Evolutionary conservation across 2,113 vertebrate species (phyloP).

Genomic region (Pampusana beccarii): DNA sequence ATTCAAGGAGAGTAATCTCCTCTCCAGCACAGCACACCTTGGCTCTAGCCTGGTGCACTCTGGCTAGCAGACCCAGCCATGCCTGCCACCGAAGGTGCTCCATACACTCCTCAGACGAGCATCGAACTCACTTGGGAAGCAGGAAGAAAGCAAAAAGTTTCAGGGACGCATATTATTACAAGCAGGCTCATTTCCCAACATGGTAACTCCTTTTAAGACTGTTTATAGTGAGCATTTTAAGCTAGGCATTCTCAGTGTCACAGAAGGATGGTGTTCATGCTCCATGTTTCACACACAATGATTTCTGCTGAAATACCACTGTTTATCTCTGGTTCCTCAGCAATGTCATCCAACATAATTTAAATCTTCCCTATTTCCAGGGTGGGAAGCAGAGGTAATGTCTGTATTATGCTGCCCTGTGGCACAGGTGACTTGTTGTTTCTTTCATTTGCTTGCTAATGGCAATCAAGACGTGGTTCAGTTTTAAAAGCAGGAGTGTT

Average conservation of each 20-base stretch:
- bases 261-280: constrained; percentile 35
- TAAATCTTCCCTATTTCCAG: background rate
- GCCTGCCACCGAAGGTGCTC: background rate
- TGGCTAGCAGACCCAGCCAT: background rate
- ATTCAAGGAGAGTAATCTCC: background rate
- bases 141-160: background rate
- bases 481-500: background rate
- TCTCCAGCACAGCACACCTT: background rate
- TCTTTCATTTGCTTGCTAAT: background rate
- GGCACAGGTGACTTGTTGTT: background rate
- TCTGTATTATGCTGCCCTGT: background rate
- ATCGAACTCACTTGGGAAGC: background rate
- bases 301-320: background rate
- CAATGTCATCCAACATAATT: background rate
- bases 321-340: constrained; percentile 14
- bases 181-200: background rate
- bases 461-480: background rate
- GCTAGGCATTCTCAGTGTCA: background rate
- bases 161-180: background rate
- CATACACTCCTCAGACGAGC: background rate
- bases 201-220: background rate
- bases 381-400: background rate
- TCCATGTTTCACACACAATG: background rate
- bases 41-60: background rate
- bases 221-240: constrained; percentile 4